phyloP scores from a whole-genome alignment of 2,888 invertebrate species.

The Microchrysa polita region DNA sequence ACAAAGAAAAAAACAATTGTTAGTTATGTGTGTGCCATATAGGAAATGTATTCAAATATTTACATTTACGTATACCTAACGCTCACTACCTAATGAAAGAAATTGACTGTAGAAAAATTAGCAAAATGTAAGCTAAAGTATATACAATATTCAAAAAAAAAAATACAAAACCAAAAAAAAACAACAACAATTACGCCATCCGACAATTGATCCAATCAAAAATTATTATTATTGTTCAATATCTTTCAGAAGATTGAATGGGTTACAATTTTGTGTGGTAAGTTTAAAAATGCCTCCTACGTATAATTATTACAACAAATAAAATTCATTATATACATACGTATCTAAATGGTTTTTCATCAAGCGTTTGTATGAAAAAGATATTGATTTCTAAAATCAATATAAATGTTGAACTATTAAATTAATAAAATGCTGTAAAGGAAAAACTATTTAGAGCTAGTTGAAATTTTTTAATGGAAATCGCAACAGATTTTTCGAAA shows the following conservation, averaged over 20 bases:
- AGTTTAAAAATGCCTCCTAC: conserved; percentile 56
- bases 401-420: no score
- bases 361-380: background rate
- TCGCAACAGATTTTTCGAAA: conserved; percentile 20
- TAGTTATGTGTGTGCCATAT: no score
- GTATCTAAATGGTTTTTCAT: conserved; percentile 48
- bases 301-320: conserved; percentile 3
- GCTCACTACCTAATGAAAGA: no score
- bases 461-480: background rate
- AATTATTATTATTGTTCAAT: conserved; percentile 53
- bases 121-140: no score
- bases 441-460: conserved; percentile 30
- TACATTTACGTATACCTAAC: no score
- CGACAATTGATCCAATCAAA: conserved; percentile 30
- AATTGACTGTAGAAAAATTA: no score
- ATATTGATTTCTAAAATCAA: background rate
- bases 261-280: conserved; percentile 65
- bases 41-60: no score
- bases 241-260: conserved; percentile 66
- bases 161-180: conserved; percentile 33
- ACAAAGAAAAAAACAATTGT: no score
- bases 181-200: background rate
- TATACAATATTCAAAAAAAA: background rate
- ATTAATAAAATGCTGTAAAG: background rate
- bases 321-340: no score